Conservation (phyloP, 2,797 vertebrate genomes). For the Phylloscopus collybita region DNA sequence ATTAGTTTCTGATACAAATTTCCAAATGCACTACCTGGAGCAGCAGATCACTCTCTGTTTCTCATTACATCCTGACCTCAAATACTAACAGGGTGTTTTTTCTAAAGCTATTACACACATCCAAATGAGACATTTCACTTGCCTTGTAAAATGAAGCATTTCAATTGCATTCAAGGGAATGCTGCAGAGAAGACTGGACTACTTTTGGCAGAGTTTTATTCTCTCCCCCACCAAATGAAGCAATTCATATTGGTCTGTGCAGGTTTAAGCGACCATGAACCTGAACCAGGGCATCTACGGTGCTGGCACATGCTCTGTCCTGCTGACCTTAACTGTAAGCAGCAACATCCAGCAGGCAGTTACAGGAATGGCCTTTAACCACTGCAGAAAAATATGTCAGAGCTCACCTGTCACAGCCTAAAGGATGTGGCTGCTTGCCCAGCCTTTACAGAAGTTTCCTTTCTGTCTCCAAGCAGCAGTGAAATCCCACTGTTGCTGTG, state of each 20-base stretch:
- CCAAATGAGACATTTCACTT: neutral
- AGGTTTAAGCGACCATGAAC: neutral
- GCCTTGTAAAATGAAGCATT: neutral
- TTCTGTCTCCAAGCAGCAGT: neutral
- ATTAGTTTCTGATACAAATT: constrained; percentile 44
- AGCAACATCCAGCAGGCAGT: neutral
- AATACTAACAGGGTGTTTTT: neutral
- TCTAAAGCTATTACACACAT: neutral
- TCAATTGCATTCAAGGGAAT: neutral
- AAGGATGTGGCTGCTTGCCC: neutral
- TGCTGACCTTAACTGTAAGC: neutral
- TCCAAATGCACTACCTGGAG: constrained; percentile 38
- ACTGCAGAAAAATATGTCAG: neutral
- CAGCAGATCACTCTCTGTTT: constrained; percentile 52
- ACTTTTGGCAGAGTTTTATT: neutral
- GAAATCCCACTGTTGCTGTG: neutral
- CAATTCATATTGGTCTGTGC: neutral
- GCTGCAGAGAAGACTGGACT: neutral
- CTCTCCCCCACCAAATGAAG: neutral
- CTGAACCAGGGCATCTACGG: neutral
- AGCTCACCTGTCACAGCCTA: neutral
- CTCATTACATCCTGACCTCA: constrained; percentile 22
- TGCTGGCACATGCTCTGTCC: neutral
- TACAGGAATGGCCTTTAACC: neutral
- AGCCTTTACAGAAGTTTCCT: neutral